Conservation (phyloP, 2,888 invertebrate genomes). For the Nomada ruficornis region DNA sequence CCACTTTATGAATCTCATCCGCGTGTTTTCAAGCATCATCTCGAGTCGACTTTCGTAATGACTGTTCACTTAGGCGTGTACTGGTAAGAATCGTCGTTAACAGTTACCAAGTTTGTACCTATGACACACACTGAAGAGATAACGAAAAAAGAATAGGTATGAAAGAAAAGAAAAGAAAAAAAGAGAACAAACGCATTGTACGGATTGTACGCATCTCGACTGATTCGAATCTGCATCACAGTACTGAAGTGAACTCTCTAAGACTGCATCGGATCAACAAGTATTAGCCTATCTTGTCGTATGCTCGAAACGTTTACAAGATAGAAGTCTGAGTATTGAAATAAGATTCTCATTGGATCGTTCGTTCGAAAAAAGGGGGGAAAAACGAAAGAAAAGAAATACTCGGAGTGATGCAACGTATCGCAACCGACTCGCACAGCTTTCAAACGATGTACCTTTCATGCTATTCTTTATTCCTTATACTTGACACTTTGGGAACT, state of each 20-base stretch:
- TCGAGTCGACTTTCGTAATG: conserved; percentile 70
- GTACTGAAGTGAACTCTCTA: conserved; percentile 76
- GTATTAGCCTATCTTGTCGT: conserved; percentile 61
- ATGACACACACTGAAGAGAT: conserved; percentile 62
- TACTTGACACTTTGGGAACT: conserved; percentile 24
- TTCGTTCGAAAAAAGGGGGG: background rate
- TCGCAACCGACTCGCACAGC: conserved; percentile 16
- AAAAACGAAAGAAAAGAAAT: conserved; percentile 26
- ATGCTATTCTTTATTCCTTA: conserved; percentile 38
- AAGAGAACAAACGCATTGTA: conserved; percentile 17
- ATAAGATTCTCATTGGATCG: conserved; percentile 34
- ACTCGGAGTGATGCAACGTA: conserved; percentile 42
- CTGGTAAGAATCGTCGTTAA: conserved; percentile 72
- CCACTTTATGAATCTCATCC: conserved; percentile 74
- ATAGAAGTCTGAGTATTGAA: conserved; percentile 43
- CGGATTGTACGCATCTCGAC: conserved; percentile 47
- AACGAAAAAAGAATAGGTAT: background rate
- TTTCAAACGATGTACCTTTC: conserved; percentile 38
- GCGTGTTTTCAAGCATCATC: conserved; percentile 68
- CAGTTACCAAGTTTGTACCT: conserved; percentile 76
- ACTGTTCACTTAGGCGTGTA: conserved; percentile 73
- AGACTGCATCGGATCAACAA: conserved; percentile 79
- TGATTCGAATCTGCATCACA: conserved; percentile 71
- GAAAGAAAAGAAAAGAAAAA: background rate
- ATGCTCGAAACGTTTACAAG: conserved; percentile 56